These are phyloP conservation scores for Fratercula arctica DNA, from an alignment of 2,797 vertebrate genomes.

Conservation along the genomic window DNA sequence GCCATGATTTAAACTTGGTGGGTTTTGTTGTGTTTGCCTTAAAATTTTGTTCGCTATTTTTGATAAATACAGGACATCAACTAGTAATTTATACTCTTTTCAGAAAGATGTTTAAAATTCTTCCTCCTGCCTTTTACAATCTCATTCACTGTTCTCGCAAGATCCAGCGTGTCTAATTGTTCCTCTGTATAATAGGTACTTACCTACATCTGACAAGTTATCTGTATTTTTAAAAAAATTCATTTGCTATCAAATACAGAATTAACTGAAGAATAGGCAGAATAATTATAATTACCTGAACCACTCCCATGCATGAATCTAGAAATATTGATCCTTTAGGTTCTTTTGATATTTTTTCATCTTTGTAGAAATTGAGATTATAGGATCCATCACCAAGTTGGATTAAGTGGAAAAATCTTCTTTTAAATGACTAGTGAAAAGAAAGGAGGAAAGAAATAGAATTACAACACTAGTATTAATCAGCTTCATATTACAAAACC, in stretches of 20 bases:
- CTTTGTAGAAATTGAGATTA: conserved; percentile 99
- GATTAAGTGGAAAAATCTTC: conserved; percentile 96
- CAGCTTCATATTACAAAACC: neutral
- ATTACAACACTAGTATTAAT: neutral
- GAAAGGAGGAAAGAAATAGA: neutral
- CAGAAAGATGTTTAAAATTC: neutral
- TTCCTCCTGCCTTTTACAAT: neutral
- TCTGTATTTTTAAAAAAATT: neutral
- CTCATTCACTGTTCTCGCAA: neutral
- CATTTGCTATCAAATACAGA: neutral
- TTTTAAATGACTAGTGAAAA: conserved; percentile 92
- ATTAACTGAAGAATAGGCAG: neutral
- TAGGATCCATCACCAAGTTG: conserved; percentile 98
- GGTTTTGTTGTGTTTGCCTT: neutral
- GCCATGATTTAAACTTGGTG: neutral
- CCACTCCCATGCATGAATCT: conserved; percentile 97
- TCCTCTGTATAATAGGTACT: neutral
- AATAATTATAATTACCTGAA: conserved; percentile 84
- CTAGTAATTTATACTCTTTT: neutral
- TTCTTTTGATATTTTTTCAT: conserved; percentile 98
- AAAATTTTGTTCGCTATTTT: neutral
- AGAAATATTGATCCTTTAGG: conserved; percentile 99
- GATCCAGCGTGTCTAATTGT: neutral
- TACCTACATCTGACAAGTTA: neutral
- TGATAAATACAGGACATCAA: neutral